Conservation (phyloP, 2,888 invertebrate species). For the Dryobota labecula region DNA sequence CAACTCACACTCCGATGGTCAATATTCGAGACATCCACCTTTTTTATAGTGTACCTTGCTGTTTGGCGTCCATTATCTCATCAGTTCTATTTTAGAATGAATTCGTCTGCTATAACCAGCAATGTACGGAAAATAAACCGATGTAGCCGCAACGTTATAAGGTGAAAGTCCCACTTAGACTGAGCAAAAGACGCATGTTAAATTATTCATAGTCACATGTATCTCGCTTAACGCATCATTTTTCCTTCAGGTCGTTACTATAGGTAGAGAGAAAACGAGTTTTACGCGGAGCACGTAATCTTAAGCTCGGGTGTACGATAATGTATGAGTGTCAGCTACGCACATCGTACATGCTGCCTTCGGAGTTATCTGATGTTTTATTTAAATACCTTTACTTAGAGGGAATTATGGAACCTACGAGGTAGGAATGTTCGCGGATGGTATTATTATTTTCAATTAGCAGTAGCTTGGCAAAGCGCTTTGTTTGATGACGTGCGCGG, state of each 20-base stretch:
- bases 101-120: not conserved
- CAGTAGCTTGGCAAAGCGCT: slow-evolving; percentile 41
- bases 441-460: slow-evolving; percentile 65
- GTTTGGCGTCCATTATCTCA: slow-evolving; percentile 20
- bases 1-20: slow-evolving; percentile 42
- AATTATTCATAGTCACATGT: slow-evolving; percentile 73
- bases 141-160: slow-evolving; percentile 31
- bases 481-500: slow-evolving; percentile 48
- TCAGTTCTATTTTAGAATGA: not conserved
- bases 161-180: slow-evolving; percentile 48
- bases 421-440: slow-evolving; percentile 44
- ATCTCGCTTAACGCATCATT: slow-evolving; percentile 73
- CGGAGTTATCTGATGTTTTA: slow-evolving; percentile 62
- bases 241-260: slow-evolving; percentile 63
- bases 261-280: slow-evolving; percentile 53
- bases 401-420: slow-evolving; percentile 49
- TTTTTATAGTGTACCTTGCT: slow-evolving; percentile 8
- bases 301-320: slow-evolving; percentile 61
- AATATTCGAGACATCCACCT: slow-evolving; percentile 36
- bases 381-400: slow-evolving; percentile 68
- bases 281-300: slow-evolving; percentile 61
- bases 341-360: slow-evolving; percentile 43
- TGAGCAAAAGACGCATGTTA: slow-evolving; percentile 63
- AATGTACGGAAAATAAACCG: slow-evolving; percentile 28
- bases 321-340: slow-evolving; percentile 60